These are phyloP conservation scores for Phaethornis superciliosus DNA, from an alignment of 2,113 vertebrate genomes.

Conservation along the genomic window DNA sequence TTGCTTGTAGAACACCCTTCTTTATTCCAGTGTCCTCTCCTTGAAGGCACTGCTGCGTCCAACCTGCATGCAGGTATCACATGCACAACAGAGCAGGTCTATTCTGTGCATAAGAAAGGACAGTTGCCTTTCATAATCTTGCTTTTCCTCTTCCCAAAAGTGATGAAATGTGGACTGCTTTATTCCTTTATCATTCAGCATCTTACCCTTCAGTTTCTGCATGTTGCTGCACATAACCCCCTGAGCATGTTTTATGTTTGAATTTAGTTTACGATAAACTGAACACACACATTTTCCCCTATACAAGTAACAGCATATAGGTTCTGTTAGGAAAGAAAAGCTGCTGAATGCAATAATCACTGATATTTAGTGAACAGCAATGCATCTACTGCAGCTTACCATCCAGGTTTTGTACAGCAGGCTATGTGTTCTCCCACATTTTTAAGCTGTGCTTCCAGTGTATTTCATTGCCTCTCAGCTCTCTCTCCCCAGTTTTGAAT, in stretches of 20 bases:
- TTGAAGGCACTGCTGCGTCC: neutral
- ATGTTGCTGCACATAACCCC: neutral
- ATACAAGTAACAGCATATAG: neutral
- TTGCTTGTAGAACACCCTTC: neutral
- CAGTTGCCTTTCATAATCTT: neutral
- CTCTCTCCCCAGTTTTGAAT: neutral
- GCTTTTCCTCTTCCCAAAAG: neutral
- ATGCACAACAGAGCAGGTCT: neutral
- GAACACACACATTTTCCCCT: neutral
- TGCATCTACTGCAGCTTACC: neutral
- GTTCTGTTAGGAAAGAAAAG: neutral
- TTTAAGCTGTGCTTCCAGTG: neutral
- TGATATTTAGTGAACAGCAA: neutral
- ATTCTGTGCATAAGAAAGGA: neutral
- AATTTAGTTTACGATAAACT: neutral
- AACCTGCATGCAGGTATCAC: fast-evolving
- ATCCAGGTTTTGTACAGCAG: neutral
- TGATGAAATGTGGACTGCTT: neutral
- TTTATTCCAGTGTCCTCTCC: neutral
- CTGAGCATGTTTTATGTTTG: fast-evolving
- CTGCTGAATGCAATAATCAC: neutral
- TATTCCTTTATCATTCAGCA: neutral
- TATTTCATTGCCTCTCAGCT: neutral
- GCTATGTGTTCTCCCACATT: fast-evolving
- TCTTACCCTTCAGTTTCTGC: neutral